Percentiles rank a stretch among this genome's conserved stretches.
Evolutionary conservation across 2,113 vertebrate genomes (phyloP).

Genomic region (Myotis davidii): DNA sequence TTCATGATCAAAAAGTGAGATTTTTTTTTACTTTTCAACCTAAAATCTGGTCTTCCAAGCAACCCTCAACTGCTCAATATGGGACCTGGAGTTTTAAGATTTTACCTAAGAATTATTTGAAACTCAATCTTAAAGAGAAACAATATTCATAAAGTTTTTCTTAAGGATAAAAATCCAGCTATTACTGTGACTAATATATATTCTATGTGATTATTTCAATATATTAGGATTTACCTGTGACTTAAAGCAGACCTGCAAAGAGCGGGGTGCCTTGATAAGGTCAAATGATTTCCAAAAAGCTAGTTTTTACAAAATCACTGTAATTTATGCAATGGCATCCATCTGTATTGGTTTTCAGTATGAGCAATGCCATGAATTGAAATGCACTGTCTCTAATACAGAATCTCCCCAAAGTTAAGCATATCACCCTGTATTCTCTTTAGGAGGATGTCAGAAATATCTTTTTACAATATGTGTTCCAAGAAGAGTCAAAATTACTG

Average conservation of each 20-base stretch:
- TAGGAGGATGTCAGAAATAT: neutral
- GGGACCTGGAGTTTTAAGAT: neutral
- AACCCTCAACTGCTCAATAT: neutral
- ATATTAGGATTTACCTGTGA: neutral
- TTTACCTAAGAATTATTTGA: constrained; percentile 2
- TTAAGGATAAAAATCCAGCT: constrained; percentile 4
- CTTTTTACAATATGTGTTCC: neutral
- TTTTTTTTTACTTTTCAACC: constrained; percentile 16
- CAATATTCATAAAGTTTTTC: constrained; percentile 15
- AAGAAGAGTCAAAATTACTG: neutral
- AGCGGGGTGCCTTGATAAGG: neutral
- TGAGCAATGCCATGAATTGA: neutral
- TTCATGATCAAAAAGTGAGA: neutral
- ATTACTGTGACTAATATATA: neutral
- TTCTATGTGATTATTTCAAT: neutral
- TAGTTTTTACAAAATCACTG: neutral
- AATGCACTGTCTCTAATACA: neutral
- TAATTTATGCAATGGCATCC: neutral
- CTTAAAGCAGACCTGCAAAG: neutral
- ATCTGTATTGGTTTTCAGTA: neutral
- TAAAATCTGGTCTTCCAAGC: neutral
- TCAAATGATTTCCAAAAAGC: neutral
- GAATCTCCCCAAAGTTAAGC: neutral
- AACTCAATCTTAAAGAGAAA: neutral
- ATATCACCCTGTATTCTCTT: neutral